Evolutionary conservation across 1,140 invertebrate species (phyloP), one percentile per base, ranked within the genome.

Genomic region (Homalodisca vitripennis): DNA sequence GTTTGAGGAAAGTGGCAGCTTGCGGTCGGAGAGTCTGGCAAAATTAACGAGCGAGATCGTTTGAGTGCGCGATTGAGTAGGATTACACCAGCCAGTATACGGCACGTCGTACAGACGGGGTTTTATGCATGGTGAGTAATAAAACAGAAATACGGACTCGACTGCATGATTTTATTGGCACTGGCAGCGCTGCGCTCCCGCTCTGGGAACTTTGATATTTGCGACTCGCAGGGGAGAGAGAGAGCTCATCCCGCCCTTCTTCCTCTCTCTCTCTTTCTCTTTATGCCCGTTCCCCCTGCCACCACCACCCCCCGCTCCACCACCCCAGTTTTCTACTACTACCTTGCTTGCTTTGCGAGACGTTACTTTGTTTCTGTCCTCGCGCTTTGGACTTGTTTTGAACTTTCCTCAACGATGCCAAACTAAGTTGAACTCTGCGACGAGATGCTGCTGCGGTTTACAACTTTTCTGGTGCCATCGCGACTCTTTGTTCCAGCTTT

Each of bases 161-260:
- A n/a, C 26, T 30, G 55, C 55, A 60, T 60, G 55, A 30, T 60
- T 60, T 60, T 51, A 51, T 51, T 51, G 48, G 48, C 22, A 60
- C 3, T 60, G 55, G 27, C 55, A 60, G 22, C 34, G 6, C 34
- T 41, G 34, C 34, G 34, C 34, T 10, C 34, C 17, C 6, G 34
- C 6, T 17, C 34, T 6, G 22, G 24, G 55, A 60, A 29, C 55
- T 29, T 53, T 53, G 48, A 53, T 53, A 53, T 53, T 53, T 41
- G 34, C 34, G 6, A 41, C 6, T 41, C 6, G 6, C 17, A 17
- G 17, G 34, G 34, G 34, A 17, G 6, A 41, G 6, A 17, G 34
- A 17, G 34, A 41, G 34, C 17, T 41, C 6, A 41, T 10, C 34
- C 17, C 34, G 17, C 17, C n/a, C 34, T 41, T 17, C 34, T 41